A percentile compares a stretch with the other conserved stretches of the same genome.
These are phyloP conservation scores for Eupeodes latifasciatus DNA, from an alignment of 2,888 invertebrate species.

Conservation along the genomic window DNA sequence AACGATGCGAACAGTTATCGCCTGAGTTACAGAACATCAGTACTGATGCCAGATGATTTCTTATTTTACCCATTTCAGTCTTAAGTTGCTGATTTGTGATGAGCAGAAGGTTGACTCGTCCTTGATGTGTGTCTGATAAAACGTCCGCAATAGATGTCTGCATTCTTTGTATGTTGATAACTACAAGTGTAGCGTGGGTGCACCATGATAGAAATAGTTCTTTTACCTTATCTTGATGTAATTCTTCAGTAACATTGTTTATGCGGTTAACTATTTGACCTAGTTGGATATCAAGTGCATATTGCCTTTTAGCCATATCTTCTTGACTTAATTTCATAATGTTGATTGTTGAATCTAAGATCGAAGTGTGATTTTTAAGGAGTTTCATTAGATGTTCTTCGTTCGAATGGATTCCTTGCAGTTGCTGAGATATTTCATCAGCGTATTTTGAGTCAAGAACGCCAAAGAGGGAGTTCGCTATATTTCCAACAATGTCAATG, in stretches of 20 bases:
- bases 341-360: background rate
- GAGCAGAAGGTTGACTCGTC: too few species aligned
- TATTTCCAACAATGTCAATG: constrained; percentile 52
- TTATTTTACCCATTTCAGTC: too few species aligned
- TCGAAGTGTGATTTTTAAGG: constrained; percentile 63
- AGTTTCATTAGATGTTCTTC: constrained; percentile 44
- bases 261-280: constrained; percentile 9
- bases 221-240: constrained; percentile 12
- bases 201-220: constrained; percentile 19
- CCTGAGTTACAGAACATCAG: too few species aligned
- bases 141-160: background rate
- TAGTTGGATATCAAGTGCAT: background rate
- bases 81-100: too few species aligned
- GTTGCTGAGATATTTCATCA: background rate
- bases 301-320: too few species aligned
- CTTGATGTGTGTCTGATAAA: too few species aligned
- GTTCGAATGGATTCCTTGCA: constrained; percentile 36
- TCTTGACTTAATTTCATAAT: too few species aligned
- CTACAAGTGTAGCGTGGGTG: background rate
- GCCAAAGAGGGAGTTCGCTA: constrained; percentile 62
- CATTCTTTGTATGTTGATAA: background rate
- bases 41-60: too few species aligned
- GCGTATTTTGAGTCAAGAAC: constrained; percentile 53
- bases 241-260: constrained; percentile 3
- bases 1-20: too few species aligned